Evolutionary conservation across 2,888 invertebrate genomes (phyloP), one percentile per base, ranked within the genome.

Genomic region (Scaptomyza caliginosa): DNA sequence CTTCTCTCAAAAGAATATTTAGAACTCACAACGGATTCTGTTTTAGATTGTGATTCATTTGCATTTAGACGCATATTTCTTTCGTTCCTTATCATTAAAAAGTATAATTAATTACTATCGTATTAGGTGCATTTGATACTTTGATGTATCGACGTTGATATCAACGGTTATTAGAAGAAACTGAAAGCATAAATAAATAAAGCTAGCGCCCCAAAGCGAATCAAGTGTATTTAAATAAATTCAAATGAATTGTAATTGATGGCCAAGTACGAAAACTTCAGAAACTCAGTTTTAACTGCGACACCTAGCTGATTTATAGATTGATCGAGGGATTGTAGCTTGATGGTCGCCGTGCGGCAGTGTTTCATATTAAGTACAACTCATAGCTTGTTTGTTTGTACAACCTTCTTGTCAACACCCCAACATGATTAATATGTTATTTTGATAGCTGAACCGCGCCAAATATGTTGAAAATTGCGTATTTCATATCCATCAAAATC

Each of bases 191-290:
- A 46, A 36, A 54, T 19, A 59, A 54, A 55, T 17, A 64, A 52
- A 49, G 50, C 19, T 48, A 40, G 32, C 11, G 58, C 42, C 42
- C 55, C 49, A 64, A 60, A 49, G 50, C 55, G 72, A 66, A 82
- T 77, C 83, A 63, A 79, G 83, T 77, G 83, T 77, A 83, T 83
- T 85, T 85, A 85, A 83, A 83, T 85, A 83, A 83, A 85, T 85
- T 79, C 65, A 85, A 82, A 85, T 80, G 49, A 83, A 83, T 80
- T 85, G 79, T 80, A 83, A 83, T 83, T 85, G 83, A 83, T 83
- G 71, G 63, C 55, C 48, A 17, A 21, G 38, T 8, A 43, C 26
- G 11, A 16, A 49, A 26, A 32, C 50, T 65, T 60, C 24, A 23
- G n/a, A n/a, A n/a, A 39, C 43, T 39, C 21, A 54, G 16, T 46